Evolutionary conservation across 2,113 vertebrate species (phyloP).

Genomic region (Cottus gobio): DNA sequence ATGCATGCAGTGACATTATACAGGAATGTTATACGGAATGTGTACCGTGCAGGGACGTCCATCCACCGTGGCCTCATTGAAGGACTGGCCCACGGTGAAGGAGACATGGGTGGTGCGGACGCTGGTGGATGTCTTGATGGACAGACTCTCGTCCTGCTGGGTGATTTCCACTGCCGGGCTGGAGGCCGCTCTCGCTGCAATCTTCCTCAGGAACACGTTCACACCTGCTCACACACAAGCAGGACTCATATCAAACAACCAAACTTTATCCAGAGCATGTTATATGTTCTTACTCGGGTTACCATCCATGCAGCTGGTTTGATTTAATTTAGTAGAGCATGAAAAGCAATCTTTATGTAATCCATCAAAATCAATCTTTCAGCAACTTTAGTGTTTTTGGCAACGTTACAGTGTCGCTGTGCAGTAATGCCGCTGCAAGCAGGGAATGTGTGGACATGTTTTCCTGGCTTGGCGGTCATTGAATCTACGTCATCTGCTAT

Average conservation of each 20-base stretch:
- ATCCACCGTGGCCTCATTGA: constrained; percentile 93
- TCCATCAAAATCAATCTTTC: background rate
- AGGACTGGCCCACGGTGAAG: constrained; percentile 91
- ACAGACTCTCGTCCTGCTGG: constrained; percentile 90
- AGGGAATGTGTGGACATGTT: background rate
- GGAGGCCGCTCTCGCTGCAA: constrained; percentile 89
- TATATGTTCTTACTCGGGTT: background rate
- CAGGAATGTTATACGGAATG: constrained; percentile 32
- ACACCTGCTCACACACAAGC: constrained; percentile 82
- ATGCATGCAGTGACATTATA: constrained; percentile 26
- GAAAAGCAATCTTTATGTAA: background rate
- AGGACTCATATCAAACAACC: background rate
- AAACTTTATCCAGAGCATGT: background rate
- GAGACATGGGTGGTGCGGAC: constrained; percentile 92
- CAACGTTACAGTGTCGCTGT: background rate
- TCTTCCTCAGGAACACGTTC: constrained; percentile 92
- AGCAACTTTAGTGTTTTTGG: background rate
- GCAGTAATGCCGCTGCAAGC: background rate
- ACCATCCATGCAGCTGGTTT: background rate
- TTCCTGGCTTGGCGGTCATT: background rate
- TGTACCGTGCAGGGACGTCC: constrained; percentile 91
- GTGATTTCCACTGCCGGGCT: constrained; percentile 91
- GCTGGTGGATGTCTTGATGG: constrained; percentile 91
- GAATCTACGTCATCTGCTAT: constrained; percentile 17
- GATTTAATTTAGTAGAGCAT: background rate